Evolutionary conservation across 2,888 invertebrate species (phyloP), one percentile per base, ranked within the genome.

Genomic region (Acrobasis suavella): DNA sequence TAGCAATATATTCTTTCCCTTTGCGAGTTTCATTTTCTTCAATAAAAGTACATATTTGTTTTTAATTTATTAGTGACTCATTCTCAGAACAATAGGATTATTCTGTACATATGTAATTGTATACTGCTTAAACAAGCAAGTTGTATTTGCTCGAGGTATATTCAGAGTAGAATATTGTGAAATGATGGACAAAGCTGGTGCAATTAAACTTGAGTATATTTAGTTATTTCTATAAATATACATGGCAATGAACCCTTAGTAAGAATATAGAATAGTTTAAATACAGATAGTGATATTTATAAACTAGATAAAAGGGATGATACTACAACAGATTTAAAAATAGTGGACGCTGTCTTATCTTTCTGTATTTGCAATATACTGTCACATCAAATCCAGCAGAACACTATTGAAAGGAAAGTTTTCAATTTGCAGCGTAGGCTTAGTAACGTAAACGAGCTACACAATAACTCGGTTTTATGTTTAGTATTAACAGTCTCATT

Each of bases 31-130:
- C 38, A 52, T 56, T 42, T 56, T 56, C 56, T 60, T 42, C 54
- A 46, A 61, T 54, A 51, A 52, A 60, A 49, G 50, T 60, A 60
- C 60, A 60, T 56, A 60, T 60, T 59, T 60, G 50, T 60, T 60
- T 60, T 60, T 60, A 50, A 60, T 60, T 60, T 60, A 51, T 60
- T 42, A 60, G 39, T 50, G 51, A 38, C 9, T 50, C 50, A 60
- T 38, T 50, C 50, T 15, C 15, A 51, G 60, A 16, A 60, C 51
- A 51, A 51, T 51, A 42, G 51, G 60, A 51, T 60, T 60, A 51
- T 42, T 14, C 50, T 59, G 42, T 56, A 50, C 37, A 16, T 59
- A 16, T 59, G 37, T 59, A 50, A 38, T 59, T 50, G n/a, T 50
- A 38, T 59, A 38, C 3, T 51, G 38, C n/a, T 59, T 49, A 2